phyloP scores from a whole-genome alignment of 2,888 invertebrate genomes.

The Fragum whitleyi region DNA sequence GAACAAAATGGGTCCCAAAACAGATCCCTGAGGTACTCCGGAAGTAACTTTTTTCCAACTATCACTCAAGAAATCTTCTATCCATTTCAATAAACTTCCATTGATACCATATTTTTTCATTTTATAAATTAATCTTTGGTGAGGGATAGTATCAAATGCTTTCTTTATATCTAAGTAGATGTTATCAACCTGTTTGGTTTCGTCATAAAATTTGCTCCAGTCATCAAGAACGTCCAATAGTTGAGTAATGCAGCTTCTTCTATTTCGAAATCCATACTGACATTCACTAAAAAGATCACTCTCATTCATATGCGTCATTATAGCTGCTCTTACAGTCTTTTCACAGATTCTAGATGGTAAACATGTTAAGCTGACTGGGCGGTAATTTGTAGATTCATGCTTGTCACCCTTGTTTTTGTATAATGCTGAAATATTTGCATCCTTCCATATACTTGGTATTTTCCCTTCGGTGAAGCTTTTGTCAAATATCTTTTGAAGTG shows the following conservation, averaged over 20 bases:
- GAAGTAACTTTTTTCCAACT: too few species aligned
- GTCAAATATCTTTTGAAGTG: not conserved
- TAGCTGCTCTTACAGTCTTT: not conserved
- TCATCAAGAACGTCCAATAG: not conserved
- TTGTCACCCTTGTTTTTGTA: conserved; percentile 26
- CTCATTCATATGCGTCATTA: conserved; percentile 20
- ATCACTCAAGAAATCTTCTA: too few species aligned
- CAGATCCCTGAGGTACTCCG: too few species aligned
- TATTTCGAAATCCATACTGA: too few species aligned
- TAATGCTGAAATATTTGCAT: conserved; percentile 27
- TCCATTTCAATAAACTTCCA: too few species aligned
- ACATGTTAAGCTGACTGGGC: not conserved
- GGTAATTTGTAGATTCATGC: conserved; percentile 11
- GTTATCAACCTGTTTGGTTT: conserved; percentile 9
- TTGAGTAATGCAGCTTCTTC: conserved; percentile 24
- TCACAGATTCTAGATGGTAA: not conserved
- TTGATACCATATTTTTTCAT: too few species aligned
- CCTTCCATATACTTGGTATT: conserved; percentile 25
- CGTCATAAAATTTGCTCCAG: conserved; percentile 12
- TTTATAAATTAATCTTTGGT: too few species aligned
- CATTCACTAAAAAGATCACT: conserved; percentile 19
- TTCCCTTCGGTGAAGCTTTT: not conserved
- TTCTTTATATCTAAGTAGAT: conserved; percentile 22
- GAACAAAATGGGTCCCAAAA: too few species aligned
- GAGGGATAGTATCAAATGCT: too few species aligned